Conservation (phyloP, 2,797 vertebrate species). For the Zalophus californianus region DNA sequence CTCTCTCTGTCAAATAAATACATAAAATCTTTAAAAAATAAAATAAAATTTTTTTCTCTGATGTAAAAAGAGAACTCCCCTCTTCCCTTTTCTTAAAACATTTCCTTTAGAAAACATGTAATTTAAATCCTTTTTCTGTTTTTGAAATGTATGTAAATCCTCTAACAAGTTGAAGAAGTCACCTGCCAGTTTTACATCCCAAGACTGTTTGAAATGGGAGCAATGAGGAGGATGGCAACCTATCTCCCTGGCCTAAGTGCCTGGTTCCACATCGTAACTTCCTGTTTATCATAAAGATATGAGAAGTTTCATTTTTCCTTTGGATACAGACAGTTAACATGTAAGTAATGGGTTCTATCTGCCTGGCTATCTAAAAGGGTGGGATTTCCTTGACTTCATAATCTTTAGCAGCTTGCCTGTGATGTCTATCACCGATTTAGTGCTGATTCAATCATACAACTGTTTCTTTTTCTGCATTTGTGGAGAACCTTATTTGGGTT, state of each 20-base stretch:
- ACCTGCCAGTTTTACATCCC: not conserved
- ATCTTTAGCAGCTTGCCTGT: not conserved
- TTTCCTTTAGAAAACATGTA: not conserved
- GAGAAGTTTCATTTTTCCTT: not conserved
- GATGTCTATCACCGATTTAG: not conserved
- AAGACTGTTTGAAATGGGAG: not conserved
- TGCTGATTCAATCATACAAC: conserved; percentile 4
- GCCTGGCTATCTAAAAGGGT: not conserved
- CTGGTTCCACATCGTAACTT: not conserved
- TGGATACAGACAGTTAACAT: conserved; percentile 22
- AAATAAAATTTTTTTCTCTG: not conserved
- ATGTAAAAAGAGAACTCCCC: not conserved
- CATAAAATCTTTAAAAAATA: not conserved
- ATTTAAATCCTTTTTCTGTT: not conserved
- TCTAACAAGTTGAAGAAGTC: not conserved
- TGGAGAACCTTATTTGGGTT: conserved; percentile 5
- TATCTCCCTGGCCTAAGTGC: not conserved
- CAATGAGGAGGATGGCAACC: not conserved
- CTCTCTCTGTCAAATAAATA: too few species aligned
- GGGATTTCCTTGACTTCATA: not conserved
- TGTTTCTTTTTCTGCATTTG: not conserved
- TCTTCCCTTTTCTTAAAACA: not conserved
- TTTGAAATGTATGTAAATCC: not conserved
- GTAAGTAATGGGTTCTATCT: not conserved
- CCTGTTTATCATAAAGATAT: not conserved